A percentile compares a stretch with the other conserved stretches of the same genome.
phyloP scores from a whole-genome alignment of 2,888 invertebrate species.

The Timandra comae region DNA sequence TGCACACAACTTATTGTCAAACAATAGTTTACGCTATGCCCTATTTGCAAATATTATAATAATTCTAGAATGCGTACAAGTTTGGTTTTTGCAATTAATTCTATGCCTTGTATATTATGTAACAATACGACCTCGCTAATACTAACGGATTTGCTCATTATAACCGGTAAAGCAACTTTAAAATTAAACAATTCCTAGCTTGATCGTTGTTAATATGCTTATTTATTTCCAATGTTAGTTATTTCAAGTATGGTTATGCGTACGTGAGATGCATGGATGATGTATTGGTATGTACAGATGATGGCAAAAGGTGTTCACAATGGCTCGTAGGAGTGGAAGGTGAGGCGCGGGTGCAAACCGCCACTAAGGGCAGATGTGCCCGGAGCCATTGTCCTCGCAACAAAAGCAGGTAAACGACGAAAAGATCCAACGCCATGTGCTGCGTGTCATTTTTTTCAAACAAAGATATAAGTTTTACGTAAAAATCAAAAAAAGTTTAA shows the following conservation, averaged over 20 bases:
- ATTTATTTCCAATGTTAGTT: conserved; percentile 1
- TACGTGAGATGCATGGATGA: neutral
- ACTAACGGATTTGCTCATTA: conserved; percentile 31
- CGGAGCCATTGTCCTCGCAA: conserved; percentile 57
- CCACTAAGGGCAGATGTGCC: conserved; percentile 68
- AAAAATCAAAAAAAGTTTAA: conserved; percentile 61
- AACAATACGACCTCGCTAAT: conserved; percentile 50
- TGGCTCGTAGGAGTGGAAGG: conserved; percentile 26
- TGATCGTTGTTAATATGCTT: conserved; percentile 5
- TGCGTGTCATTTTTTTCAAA: conserved; percentile 69
- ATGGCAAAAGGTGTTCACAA: conserved; percentile 32
- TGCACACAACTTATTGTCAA: conserved; percentile 14
- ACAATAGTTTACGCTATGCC: conserved; percentile 3
- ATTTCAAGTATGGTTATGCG: neutral
- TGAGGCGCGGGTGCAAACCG: conserved; percentile 39
- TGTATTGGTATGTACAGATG: conserved; percentile 12
- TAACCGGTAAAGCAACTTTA: conserved; percentile 9
- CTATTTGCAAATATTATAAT: conserved; percentile 21
- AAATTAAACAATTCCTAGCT: conserved; percentile 4
- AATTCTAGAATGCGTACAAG: conserved; percentile 34
- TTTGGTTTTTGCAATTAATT: conserved; percentile 49
- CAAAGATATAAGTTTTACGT: conserved; percentile 56
- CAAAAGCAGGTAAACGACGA: conserved; percentile 67
- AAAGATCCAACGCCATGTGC: conserved; percentile 66
- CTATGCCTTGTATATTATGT: conserved; percentile 48